Conservation (phyloP, 2,113 vertebrate genomes). For the Lagenorhynchus albirostris region DNA sequence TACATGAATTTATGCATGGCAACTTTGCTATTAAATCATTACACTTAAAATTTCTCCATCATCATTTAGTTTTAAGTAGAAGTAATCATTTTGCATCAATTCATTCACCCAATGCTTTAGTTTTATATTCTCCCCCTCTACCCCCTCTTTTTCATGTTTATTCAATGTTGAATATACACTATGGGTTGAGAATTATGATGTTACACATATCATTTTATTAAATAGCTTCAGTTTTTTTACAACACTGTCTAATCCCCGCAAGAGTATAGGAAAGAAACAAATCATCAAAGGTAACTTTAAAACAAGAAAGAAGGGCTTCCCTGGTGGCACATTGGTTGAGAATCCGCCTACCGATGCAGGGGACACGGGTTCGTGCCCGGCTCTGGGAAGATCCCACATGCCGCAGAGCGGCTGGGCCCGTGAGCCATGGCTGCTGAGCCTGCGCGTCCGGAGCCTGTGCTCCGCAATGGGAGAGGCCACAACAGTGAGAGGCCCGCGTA, state of each 20-base stretch:
- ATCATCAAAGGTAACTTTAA: not conserved
- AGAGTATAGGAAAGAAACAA: not conserved
- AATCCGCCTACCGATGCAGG: too few relatives aligned
- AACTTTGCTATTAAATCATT: not conserved
- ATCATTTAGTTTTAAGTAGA: not conserved
- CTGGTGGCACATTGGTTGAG: too few relatives aligned
- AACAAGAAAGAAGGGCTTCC: not conserved
- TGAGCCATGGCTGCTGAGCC: too few relatives aligned
- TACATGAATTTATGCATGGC: not conserved
- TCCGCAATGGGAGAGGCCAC: too few relatives aligned
- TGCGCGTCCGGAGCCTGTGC: too few relatives aligned
- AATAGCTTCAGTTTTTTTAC: not conserved
- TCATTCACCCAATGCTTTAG: not conserved
- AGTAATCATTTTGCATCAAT: not conserved
- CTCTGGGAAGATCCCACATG: too few relatives aligned
- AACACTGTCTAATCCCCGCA: not conserved
- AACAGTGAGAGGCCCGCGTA: too few relatives aligned
- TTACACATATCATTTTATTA: not conserved
- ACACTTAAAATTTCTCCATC: not conserved
- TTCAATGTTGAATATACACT: not conserved
- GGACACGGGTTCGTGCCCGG: too few relatives aligned
- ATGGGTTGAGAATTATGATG: not conserved
- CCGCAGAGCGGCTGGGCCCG: too few relatives aligned
- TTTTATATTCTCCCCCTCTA: not conserved
- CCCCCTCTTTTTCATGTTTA: not conserved